phyloP scores from a whole-genome alignment of 2,113 vertebrate genomes.

The Nematolebias whitei region DNA sequence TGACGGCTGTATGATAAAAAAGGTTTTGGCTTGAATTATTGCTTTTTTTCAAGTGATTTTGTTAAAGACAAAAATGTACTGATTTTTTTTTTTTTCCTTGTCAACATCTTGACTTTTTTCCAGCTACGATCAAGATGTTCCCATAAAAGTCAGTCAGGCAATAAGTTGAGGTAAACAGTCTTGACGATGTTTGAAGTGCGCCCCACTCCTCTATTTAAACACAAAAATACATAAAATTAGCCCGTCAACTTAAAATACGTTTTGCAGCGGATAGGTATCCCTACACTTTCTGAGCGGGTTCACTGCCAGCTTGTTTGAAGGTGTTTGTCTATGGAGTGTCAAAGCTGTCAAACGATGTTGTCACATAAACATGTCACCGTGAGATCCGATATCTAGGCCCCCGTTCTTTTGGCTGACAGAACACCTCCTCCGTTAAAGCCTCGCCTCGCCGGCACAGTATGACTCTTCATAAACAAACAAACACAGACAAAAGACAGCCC shows the following conservation, averaged over 20 bases:
- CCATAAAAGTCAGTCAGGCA: constrained; percentile 6
- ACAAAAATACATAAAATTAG: constrained; percentile 25
- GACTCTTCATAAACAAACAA: constrained; percentile 71
- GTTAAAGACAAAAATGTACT: no score
- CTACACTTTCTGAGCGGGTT: constrained; percentile 50
- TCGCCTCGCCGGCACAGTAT: constrained; percentile 50
- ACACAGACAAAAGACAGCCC: constrained; percentile 65
- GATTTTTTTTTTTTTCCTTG: no score
- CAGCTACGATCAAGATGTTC: not conserved
- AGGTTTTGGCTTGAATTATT: no score
- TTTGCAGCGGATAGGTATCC: constrained; percentile 60
- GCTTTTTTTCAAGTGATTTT: no score
- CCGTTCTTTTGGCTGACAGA: constrained; percentile 62
- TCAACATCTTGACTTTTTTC: not conserved
- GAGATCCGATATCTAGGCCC: constrained; percentile 67
- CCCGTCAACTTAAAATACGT: constrained; percentile 59
- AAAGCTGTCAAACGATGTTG: constrained; percentile 71
- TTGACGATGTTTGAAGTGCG: constrained; percentile 33
- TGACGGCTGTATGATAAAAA: no score
- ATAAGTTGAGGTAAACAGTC: constrained; percentile 11
- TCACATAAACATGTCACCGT: constrained; percentile 72
- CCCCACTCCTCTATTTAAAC: not conserved
- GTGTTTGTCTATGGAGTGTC: constrained; percentile 68
- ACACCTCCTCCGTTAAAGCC: constrained; percentile 57
- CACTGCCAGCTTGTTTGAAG: constrained; percentile 63